These are phyloP conservation scores for Nerophis lumbriciformis DNA, from an alignment of 2,113 vertebrate species.

Conservation along the genomic window DNA sequence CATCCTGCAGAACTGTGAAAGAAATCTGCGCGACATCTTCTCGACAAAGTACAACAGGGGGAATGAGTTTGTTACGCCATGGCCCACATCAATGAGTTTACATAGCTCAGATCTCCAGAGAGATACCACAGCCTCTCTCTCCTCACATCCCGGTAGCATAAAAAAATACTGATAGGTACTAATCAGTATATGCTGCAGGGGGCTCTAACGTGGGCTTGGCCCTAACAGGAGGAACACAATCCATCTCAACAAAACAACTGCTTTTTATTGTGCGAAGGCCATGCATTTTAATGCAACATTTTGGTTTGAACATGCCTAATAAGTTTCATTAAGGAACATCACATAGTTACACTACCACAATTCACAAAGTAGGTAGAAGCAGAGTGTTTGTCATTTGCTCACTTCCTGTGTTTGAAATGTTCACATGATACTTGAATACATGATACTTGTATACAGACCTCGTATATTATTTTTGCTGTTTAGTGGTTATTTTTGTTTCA, in stretches of 20 bases:
- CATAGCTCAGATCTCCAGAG: slow-evolving; percentile 63
- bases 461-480: too few species aligned
- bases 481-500: too few species aligned
- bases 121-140: slow-evolving; percentile 47
- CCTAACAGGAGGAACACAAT: slow-evolving; percentile 61
- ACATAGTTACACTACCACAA: too few species aligned
- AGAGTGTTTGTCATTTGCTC: too few species aligned
- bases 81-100: slow-evolving; percentile 68
- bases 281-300: neutral
- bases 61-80: slow-evolving; percentile 36
- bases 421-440: too few species aligned
- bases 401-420: too few species aligned
- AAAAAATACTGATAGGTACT: slow-evolving; percentile 50
- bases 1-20: slow-evolving; percentile 11
- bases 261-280: slow-evolving; percentile 10
- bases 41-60: slow-evolving; percentile 10
- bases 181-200: slow-evolving; percentile 54
- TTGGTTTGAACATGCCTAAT: too few species aligned
- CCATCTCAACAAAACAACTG: slow-evolving; percentile 41
- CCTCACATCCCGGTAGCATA: slow-evolving; percentile 36
- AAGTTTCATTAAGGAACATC: neutral
- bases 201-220: slow-evolving; percentile 56
- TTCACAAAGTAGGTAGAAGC: too few species aligned
- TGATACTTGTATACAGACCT: too few species aligned
- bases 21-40: slow-evolving; percentile 24